Evolutionary conservation across 2,797 vertebrate genomes (phyloP), one percentile per base, ranked within the genome.

Genomic region (Arnoldichthys spilopterus): DNA sequence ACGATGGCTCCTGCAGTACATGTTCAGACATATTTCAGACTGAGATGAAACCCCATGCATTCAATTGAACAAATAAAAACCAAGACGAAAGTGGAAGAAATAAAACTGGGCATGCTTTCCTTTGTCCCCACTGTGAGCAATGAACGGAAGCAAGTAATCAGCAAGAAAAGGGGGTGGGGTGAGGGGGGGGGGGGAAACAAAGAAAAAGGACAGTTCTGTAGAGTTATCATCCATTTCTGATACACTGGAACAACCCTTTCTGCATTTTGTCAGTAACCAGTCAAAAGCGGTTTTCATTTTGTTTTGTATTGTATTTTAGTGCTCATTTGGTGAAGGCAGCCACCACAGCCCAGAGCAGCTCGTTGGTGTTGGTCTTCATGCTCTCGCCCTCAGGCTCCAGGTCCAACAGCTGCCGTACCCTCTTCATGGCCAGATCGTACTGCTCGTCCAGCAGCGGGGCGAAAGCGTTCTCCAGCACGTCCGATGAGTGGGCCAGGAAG

Each of bases 391-490:
- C 97, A 0, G 96, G 96, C 90, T 99, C 97, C 89, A 98, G 91
- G 89, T 99, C 97, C 37, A 98, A 92, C 47, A 99, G 94, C 89
- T 95, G 96, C 61, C 96, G 92, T 82, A 98, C 96, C 88, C 96
- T 95, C 90, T 97, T 98, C 93, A 97, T 98, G 88, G 97, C 97
- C 88, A 98, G 89, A 89, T 98, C 96, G 20, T 99, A 98, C 86
- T 97, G 97, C 88, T 98, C 96, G 1, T 98, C 97, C 87, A 98
- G 85, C 62, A 98, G 94, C 0, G 97, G 97, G 1, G 96, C 96
- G 16, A 99, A 99, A 32, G 97, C 97, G 24, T 98, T 99, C 90
- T 98, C 97, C 88, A 98, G 92, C 72, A 98, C 97, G 53, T 99
- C 97, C 0, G 97, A 98, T 32, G 97, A 96, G 53, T 98, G 97